These are phyloP conservation scores for Archilochus colubris DNA, from an alignment of 2,113 vertebrate species.

Conservation along the genomic window DNA sequence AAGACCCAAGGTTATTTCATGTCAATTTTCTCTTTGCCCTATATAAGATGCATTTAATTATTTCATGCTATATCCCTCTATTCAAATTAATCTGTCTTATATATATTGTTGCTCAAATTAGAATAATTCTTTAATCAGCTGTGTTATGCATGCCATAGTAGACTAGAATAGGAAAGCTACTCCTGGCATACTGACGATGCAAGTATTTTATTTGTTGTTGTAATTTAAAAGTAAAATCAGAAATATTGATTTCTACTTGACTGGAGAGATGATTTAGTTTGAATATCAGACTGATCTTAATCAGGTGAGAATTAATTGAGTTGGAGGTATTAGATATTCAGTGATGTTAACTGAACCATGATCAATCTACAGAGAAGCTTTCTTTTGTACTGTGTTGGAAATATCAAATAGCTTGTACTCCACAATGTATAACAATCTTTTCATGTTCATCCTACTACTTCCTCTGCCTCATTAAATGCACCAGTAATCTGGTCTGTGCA, in stretches of 20 bases:
- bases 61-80: slow-evolving; percentile 72
- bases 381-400: slow-evolving; percentile 79
- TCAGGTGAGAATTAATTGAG: slow-evolving; percentile 94
- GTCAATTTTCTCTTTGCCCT: slow-evolving; percentile 80
- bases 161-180: slow-evolving; percentile 78
- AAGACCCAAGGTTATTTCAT: slow-evolving; percentile 74
- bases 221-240: slow-evolving; percentile 98
- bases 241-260: slow-evolving; percentile 91
- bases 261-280: slow-evolving; percentile 93
- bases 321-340: slow-evolving; percentile 91
- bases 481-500: slow-evolving; percentile 68
- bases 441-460: slow-evolving; percentile 71
- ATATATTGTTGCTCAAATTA: slow-evolving; percentile 81
- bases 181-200: slow-evolving; percentile 72
- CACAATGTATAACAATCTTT: slow-evolving; percentile 70
- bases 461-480: slow-evolving; percentile 77
- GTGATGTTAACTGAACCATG: slow-evolving; percentile 89
- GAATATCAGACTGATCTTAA: slow-evolving; percentile 86
- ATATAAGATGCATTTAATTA: slow-evolving; percentile 82
- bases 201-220: slow-evolving; percentile 81
- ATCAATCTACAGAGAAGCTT: slow-evolving; percentile 84
- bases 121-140: slow-evolving; percentile 86
- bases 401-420: slow-evolving; percentile 77
- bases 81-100: slow-evolving; percentile 82
- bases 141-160: slow-evolving; percentile 76